Percentiles rank a stretch among this genome's conserved stretches.
Conservation (phyloP, 1,140 invertebrate species). For the Phenacoccus solenopsis region DNA sequence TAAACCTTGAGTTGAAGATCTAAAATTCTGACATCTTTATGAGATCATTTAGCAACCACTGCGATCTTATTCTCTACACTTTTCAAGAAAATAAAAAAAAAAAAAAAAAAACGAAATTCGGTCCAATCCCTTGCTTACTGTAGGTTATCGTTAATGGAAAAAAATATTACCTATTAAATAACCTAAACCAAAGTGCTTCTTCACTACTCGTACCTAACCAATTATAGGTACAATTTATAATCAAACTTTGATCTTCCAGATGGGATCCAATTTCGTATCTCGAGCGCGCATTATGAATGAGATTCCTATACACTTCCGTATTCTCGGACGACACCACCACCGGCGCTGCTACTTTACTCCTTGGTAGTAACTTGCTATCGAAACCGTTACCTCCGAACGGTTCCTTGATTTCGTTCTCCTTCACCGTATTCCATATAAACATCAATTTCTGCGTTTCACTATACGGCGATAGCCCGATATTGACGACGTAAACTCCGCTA, state of each 20-base stretch:
- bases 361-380: constrained; percentile 52
- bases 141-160: too few relatives aligned
- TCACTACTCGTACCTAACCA: constrained; percentile 77
- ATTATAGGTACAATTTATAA: constrained; percentile 88
- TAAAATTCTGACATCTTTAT: too few relatives aligned
- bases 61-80: too few relatives aligned
- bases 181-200: constrained; percentile 57
- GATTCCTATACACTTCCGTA: constrained; percentile 78
- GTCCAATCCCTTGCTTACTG: too few relatives aligned
- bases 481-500: constrained; percentile 72
- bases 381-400: constrained; percentile 50
- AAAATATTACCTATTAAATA: constrained; percentile 75
- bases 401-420: constrained; percentile 75
- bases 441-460: constrained; percentile 62
- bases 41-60: too few relatives aligned
- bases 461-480: constrained; percentile 74
- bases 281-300: constrained; percentile 80
- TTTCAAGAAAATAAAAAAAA: neutral
- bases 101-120: too few relatives aligned
- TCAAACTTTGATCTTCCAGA: constrained; percentile 80
- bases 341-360: constrained; percentile 77
- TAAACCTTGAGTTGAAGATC: too few relatives aligned
- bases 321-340: constrained; percentile 84
- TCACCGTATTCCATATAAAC: constrained; percentile 80
- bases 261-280: constrained; percentile 91